Base-by-base conservation (phyloP, 2,113 vertebrate species). In the Neolamprologus sp. region DNA sequence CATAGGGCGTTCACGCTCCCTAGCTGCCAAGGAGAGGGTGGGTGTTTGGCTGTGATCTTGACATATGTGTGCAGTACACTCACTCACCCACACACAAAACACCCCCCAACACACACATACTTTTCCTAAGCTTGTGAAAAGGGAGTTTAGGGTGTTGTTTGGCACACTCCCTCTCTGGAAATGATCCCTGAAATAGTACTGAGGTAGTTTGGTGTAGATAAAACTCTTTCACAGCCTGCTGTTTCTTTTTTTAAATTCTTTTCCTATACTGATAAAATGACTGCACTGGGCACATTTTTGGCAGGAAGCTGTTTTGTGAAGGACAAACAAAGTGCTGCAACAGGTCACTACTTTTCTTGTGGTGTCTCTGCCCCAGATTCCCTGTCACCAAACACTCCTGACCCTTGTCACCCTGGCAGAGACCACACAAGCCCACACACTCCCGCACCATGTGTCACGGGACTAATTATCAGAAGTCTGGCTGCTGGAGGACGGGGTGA, bases 381-480 rank as follows among this genome's bases (percentile, higher is more conserved):
- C 78, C 92, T 90, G 95, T 96, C 93, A 96, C 92, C 92, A 71
- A 95, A 96, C 95, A 96, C 95, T 91, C 68, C 68, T 81, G 89
- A 94, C 92, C 87, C 88, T 86, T 86, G 86, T 92, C 92, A 88
- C 87, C 93, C 91, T 83, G 82, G 57, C 88, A 85, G 55, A 82
- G 85, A 84, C 81, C 57, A 42, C 82, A 85, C 73, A 47, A 54
- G 68, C 35, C 80, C 58, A 65, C 81, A 65, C 90, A 40, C 89
- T 85, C 87, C 84, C 19, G 45, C 82, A 65, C 45, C 91, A 93
- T 94, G 94, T 95, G 94, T 93, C 92, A 89, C 91, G 85, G 84
- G 82, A 81, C 94, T 94, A 94, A 95, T 95, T 94, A 95, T 94
- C 92, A 82, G 71, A 81, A 92, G 93, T 91, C 89, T 89, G 82